Base-by-base conservation (phyloP, 2,113 vertebrate genomes). In the Actinemys pallida region DNA sequence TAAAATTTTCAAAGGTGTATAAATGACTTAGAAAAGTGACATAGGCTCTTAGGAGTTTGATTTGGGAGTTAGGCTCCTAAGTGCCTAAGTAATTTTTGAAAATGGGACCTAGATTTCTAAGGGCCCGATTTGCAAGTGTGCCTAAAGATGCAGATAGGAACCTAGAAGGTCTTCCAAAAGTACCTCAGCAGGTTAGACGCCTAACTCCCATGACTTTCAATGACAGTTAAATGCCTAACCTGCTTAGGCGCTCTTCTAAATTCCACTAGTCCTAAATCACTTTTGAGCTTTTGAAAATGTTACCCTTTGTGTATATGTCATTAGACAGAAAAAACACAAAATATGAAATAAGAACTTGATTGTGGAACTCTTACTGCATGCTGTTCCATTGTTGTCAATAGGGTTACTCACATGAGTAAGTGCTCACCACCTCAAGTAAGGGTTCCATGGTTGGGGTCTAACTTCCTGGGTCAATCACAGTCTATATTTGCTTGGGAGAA, bases 321-420 rank as follows among this genome's bases (percentile, higher is more conserved):
- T 47, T 76, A 47, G 42, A 13, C 24, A 39, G 72, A 24, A 82
- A 49, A 81, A 14, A 22, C 62, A 17, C 4, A 57, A 13, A 88
- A 65, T 29, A 52, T 14, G 31, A 86, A 17, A 13, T 72, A 57
- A 24, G 47, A 5, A 8, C 83, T 81, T 10, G 2, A 45, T 31
- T 42, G 35, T 19, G 89, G 53, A 79, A 53, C 72, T 45, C 42
- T 29, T 35, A 25, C 19, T 16, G 4, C 53, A 1, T 11, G 5
- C 9, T 13, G 20, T 79, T 90, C 92, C 1, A 1, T 16, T 10
- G 49, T 8, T 42, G 17, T 24, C 2, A 0, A 20, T 78, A 6
- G 24, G 88, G 5, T 45, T 82, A 84, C 1, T 10, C 54, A 75
- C n/a, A 35, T 56, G 27, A 45, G 72, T 42, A 0, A 0, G 3